Conservation (phyloP, 2,113 vertebrate genomes). For the Dipodomys spectabilis region DNA sequence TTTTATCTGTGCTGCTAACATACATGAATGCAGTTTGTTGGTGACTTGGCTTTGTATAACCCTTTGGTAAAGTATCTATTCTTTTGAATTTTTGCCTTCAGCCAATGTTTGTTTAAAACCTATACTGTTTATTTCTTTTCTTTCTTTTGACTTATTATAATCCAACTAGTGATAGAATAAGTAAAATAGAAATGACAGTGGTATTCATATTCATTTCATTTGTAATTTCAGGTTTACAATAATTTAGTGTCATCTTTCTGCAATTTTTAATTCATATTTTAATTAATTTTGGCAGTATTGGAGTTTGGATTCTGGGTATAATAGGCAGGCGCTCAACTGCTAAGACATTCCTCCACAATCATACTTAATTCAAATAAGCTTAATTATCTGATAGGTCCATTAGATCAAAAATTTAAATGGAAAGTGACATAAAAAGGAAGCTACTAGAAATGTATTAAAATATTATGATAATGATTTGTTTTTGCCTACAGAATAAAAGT, state of each 20-base stretch:
- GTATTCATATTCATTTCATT: neutral
- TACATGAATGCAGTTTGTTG: neutral
- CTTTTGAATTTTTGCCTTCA: constrained; percentile 20
- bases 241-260: neutral
- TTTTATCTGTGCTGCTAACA: neutral
- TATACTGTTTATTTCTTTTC: neutral
- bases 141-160: neutral
- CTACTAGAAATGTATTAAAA: neutral
- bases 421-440: neutral
- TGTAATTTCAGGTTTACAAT: neutral
- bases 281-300: too few species aligned
- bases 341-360: too few species aligned
- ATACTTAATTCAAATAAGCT: neutral
- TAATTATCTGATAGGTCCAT: neutral
- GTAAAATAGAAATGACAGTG: neutral
- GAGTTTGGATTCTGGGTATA: too few species aligned
- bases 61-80: neutral
- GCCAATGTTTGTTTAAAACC: neutral
- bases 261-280: constrained; percentile 10
- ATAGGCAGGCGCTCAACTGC: too few species aligned
- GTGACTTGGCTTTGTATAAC: neutral
- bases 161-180: neutral
- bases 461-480: neutral
- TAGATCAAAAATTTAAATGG: neutral
- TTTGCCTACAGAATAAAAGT: neutral